Evolutionary conservation across 2,888 invertebrate genomes (phyloP), one percentile per base, ranked within the genome.

Genomic region (Mimas tiliae): DNA sequence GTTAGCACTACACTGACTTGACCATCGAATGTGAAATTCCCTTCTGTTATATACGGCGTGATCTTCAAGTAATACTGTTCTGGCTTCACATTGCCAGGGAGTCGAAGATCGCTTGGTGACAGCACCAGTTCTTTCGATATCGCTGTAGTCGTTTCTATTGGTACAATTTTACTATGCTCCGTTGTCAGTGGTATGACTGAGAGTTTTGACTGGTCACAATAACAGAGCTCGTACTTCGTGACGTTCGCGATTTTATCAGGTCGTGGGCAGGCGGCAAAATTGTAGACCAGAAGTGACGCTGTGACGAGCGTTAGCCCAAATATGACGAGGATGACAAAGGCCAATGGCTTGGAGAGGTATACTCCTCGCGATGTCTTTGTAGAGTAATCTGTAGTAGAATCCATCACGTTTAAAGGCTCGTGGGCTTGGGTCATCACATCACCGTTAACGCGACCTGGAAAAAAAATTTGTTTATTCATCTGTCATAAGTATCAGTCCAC

Each of bases 11-110:
- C 95, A 75, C 94, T 94, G 0, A 96, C 94, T 85, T 95, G 95
- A 51, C 97, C 97, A 70, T 95, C 92, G 80, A 97, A 97, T 14
- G 96, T 97, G 74, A 97, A 97, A 81, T 97, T 97, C 0, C 95
- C 95, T 79, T 95, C 95, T 78, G 91, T 93, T 67, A 97, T 94
- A 75, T 96, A 96, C 0, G 97, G 97, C 51, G 96, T 95, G 67
- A 97, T 88, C 71, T 95, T 94, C 4, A 97, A 86, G 69, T 95
- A 94, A 80, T 97, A 97, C 38, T 94, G 95, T 53, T 96, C 91
- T 0, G 97, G 97, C 64, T 94, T 87, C 0, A 97, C 89, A 52
- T 95, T 93, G 65, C 87, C 94, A 0, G 97, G 97, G 68, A 97
- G 86, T 74, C 97, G 94, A 1, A 97, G 95, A 80, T 97, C 95